These are phyloP conservation scores for Sclerurus mexicanus DNA, from an alignment of 2,113 vertebrate genomes.

Conservation along the genomic window DNA sequence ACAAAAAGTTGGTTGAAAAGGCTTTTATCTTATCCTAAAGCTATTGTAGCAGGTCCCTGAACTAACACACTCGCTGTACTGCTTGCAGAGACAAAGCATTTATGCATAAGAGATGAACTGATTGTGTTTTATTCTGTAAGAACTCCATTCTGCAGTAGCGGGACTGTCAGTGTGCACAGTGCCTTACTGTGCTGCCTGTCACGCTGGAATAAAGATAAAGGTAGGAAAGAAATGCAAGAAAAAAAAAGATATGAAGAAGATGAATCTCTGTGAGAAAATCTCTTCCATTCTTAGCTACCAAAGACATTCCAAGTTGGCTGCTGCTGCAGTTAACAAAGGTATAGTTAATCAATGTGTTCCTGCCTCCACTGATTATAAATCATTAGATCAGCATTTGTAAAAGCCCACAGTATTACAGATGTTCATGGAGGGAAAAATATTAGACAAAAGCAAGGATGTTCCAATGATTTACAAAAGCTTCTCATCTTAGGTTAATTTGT, in stretches of 20 bases:
- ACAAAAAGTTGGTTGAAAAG: background rate
- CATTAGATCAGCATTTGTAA: slow-evolving; percentile 1
- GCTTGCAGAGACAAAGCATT: slow-evolving; percentile 26
- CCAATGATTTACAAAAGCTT: slow-evolving; percentile 11
- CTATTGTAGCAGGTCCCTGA: background rate
- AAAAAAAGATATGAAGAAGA: background rate
- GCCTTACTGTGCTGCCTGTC: background rate
- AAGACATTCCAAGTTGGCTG: background rate
- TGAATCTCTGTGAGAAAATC: slow-evolving; percentile 12
- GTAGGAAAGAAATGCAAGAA: background rate
- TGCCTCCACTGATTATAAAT: background rate
- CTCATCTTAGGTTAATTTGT: background rate
- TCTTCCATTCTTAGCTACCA: background rate
- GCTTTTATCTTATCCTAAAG: background rate
- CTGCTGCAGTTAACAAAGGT: slow-evolving; percentile 13
- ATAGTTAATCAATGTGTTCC: background rate
- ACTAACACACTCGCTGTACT: background rate
- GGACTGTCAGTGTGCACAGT: background rate
- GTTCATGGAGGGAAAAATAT: background rate
- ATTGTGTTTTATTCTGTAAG: background rate
- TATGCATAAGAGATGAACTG: slow-evolving; percentile 25
- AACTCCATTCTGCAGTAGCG: background rate
- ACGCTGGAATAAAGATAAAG: slow-evolving; percentile 11
- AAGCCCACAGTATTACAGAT: background rate
- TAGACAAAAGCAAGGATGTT: slow-evolving; percentile 7